Conservation (phyloP, 2,888 invertebrate species). For the Camponotus fellah region DNA sequence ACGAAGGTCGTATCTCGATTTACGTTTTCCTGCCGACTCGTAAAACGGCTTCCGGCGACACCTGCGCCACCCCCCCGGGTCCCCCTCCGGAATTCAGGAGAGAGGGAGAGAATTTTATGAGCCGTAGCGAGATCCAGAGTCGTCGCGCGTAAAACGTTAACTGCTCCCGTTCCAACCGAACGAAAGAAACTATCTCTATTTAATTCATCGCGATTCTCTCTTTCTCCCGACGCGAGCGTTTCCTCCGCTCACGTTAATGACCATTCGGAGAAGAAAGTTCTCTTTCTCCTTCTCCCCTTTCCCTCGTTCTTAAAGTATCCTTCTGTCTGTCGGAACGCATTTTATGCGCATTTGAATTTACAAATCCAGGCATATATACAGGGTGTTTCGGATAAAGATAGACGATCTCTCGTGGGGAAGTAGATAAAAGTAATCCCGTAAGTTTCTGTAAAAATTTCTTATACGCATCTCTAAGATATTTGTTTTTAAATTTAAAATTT, state of each 20-base stretch:
- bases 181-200: constrained; percentile 50
- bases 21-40: constrained; percentile 71
- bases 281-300: neutral
- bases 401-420: too few relatives aligned
- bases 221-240: constrained; percentile 11
- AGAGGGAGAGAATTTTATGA: constrained; percentile 56
- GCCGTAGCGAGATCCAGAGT: constrained; percentile 61
- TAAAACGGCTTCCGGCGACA: constrained; percentile 75
- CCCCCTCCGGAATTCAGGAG: neutral
- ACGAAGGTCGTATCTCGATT: constrained; percentile 70
- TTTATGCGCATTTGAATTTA: neutral
- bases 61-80: constrained; percentile 54
- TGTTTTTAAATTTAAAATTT: too few relatives aligned
- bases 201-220: constrained; percentile 46
- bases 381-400: too few relatives aligned
- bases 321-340: neutral
- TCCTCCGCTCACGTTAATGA: constrained; percentile 23
- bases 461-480: too few relatives aligned
- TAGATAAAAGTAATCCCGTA: too few relatives aligned
- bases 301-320: neutral
- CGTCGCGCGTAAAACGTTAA: constrained; percentile 58
- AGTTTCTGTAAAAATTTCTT: too few relatives aligned
- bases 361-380: neutral
- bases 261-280: constrained; percentile 16
- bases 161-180: constrained; percentile 46